phyloP scores from a whole-genome alignment of 2,113 vertebrate species.

The Monarcha castaneiventris region DNA sequence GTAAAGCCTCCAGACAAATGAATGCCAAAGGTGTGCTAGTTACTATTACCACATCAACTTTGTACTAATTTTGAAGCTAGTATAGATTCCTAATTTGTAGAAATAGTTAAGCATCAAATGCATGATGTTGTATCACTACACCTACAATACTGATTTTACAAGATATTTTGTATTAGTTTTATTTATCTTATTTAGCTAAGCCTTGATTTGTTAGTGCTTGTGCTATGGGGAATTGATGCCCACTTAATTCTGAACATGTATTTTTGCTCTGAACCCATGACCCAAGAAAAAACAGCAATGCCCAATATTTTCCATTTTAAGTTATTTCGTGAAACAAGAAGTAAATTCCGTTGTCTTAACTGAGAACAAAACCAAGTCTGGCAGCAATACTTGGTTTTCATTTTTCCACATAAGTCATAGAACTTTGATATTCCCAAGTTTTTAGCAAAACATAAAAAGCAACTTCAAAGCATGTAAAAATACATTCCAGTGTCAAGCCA shows the following conservation, averaged over 20 bases:
- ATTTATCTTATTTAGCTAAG: slow-evolving; percentile 18
- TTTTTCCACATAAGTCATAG: neutral
- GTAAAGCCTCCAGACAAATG: neutral
- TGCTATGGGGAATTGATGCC: neutral
- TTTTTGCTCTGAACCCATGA: neutral
- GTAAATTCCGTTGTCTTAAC: neutral
- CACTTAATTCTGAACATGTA: neutral
- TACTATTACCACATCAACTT: neutral
- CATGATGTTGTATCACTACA: neutral
- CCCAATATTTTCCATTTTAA: neutral
- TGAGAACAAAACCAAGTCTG: neutral
- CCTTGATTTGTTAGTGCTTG: neutral
- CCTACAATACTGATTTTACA: neutral
- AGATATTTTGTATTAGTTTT: neutral
- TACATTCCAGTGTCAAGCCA: neutral
- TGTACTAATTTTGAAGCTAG: neutral
- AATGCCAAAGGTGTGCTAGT: neutral
- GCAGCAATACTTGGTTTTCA: neutral
- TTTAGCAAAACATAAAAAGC: neutral
- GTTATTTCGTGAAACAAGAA: neutral
- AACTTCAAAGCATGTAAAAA: neutral
- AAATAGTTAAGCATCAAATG: slow-evolving; percentile 32
- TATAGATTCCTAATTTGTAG: slow-evolving; percentile 14
- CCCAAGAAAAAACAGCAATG: neutral
- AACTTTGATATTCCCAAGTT: neutral